phyloP scores from a whole-genome alignment of 1,140 invertebrate genomes.

The Lanistes nyassanus region DNA sequence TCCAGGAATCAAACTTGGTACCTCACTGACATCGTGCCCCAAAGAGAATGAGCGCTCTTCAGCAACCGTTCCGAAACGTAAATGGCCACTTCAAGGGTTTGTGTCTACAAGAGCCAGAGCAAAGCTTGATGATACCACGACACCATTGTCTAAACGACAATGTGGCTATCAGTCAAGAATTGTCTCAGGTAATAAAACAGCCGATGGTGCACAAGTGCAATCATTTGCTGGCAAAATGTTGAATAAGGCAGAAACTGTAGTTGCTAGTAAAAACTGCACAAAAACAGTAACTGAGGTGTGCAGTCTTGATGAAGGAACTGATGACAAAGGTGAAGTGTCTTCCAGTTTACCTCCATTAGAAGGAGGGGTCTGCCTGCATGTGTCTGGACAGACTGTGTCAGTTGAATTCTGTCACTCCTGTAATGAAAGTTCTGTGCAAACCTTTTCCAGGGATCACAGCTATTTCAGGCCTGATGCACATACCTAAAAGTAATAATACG shows the following conservation, averaged over 20 bases:
- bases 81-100: too few species aligned
- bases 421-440: constrained; percentile 20
- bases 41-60: not conserved
- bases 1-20: constrained; percentile 33
- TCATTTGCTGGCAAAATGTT: not conserved
- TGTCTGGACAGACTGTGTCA: constrained; percentile 36
- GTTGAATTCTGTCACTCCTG: constrained; percentile 41
- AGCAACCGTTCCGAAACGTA: too few species aligned
- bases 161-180: not conserved
- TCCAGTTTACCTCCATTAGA: not conserved
- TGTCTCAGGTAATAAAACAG: not conserved
- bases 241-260: not conserved
- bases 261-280: not conserved
- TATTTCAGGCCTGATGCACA: constrained; percentile 18
- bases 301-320: constrained; percentile 7
- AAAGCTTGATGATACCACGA: not conserved
- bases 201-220: not conserved
- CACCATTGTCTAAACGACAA: not conserved
- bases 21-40: constrained; percentile 11
- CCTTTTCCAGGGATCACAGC: constrained; percentile 24
- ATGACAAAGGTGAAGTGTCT: not conserved
- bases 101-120: constrained; percentile 1
- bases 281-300: not conserved
- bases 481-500: not conserved
- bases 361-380: constrained; percentile 44